Evolutionary conservation across 2,797 vertebrate species (phyloP).

Genomic region (Delichon dasypus): DNA sequence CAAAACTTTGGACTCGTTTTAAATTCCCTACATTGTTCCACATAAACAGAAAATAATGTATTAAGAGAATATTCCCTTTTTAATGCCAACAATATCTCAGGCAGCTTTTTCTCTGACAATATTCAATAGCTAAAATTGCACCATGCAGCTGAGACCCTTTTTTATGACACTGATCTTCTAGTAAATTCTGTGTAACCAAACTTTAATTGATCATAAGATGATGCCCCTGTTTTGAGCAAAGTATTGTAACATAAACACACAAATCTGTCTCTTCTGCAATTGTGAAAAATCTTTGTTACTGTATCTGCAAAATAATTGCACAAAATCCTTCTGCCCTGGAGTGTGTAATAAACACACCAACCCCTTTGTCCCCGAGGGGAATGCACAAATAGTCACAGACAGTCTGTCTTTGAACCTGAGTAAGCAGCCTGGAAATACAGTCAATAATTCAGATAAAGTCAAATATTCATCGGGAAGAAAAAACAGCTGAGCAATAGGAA

Average conservation of each 20-base stretch:
- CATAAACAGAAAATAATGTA: neutral
- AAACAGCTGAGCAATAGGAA: neutral
- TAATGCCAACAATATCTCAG: neutral
- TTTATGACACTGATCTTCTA: neutral
- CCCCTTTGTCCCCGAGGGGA: neutral
- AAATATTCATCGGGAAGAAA: neutral
- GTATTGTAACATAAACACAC: neutral
- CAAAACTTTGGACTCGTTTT: neutral
- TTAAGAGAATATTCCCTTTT: neutral
- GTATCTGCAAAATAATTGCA: neutral
- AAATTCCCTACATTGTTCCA: neutral
- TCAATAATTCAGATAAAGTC: neutral
- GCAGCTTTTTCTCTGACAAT: neutral
- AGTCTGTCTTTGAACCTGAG: neutral
- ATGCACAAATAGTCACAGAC: neutral
- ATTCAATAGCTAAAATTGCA: neutral
- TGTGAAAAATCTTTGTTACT: neutral
- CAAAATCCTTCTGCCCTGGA: neutral
- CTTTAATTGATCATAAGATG: neutral
- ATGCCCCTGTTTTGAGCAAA: neutral
- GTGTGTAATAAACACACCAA: neutral
- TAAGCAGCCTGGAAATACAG: neutral
- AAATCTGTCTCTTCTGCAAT: neutral
- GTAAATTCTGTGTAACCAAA: neutral
- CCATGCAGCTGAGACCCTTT: neutral